Evolutionary conservation across 64 coral and sea anemone genomes (phyloP), one percentile per base, ranked within the genome.

Genomic region (Hydrozoanthus tunicans): DNA sequence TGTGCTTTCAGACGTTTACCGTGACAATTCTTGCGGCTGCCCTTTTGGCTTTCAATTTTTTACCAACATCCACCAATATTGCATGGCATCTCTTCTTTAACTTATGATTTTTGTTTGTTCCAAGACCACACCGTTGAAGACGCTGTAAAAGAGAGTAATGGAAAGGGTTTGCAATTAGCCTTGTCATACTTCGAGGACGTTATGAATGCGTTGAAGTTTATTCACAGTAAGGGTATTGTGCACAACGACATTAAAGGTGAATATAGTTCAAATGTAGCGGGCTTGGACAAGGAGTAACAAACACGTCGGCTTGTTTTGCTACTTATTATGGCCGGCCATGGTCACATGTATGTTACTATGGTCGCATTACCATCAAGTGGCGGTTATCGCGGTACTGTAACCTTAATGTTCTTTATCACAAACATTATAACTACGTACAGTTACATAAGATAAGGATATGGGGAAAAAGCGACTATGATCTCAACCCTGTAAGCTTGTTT

Each of bases 191-290:
- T 91, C 66, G 5, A 72, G 52, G 90, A 91, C 59, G 79, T 91
- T 55, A 57, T 91, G 12, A 61, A 23, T 24, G 90, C 90, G 11
- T 66, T 91, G 79, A n/a, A 55, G 10, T 91, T 91, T 82, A 57
- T 91, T 32, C 90, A 91, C 27, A 51, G 79, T 14, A 91, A 73
- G 13, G 90, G 90, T 59, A 91, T 91, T 58, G 65, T 91, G 56
- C 90, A 91, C 17, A 91, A 91, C 59, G 90, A 91, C 14, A 56
- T 91, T 9, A 91, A 91, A 91, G 77, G 90, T 91, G 58, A 81
- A 43, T 43, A 15, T 71, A 25, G 26, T 56, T 58, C 9, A 3
- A 26, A 57, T 58, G 6, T 59, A 77, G 5, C 32, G 24, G 23
- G 12, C 73, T 4, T 51, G 73, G 11, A 6, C 52, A 12, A 2